Percentiles rank a stretch among this genome's conserved stretches.
Conservation (phyloP, 2,113 vertebrate species). For the Oreotrochilus melanogaster region DNA sequence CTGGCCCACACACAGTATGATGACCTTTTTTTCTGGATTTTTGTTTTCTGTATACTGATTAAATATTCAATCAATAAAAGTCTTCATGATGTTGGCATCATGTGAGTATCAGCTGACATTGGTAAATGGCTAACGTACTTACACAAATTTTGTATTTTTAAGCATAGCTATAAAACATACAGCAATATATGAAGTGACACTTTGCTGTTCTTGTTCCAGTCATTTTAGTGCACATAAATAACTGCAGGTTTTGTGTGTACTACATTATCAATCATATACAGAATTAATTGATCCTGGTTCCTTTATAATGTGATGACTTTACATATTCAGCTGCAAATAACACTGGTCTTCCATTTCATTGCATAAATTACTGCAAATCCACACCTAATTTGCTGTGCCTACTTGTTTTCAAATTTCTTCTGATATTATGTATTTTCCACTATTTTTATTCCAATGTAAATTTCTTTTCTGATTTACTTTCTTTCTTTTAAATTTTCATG, state of each 20-base stretch:
- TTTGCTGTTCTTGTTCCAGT: background rate
- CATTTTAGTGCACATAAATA: background rate
- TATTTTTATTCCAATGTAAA: background rate
- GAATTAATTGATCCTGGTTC: background rate
- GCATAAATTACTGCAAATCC: background rate
- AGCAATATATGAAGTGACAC: background rate
- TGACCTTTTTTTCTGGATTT: background rate
- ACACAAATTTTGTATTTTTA: background rate
- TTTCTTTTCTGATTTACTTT: background rate
- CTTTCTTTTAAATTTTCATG: background rate
- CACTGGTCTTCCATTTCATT: background rate
- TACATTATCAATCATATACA: background rate
- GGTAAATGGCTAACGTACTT: background rate
- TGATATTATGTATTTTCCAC: background rate
- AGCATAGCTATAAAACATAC: background rate
- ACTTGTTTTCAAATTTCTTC: background rate
- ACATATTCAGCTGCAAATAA: background rate
- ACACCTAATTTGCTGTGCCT: background rate
- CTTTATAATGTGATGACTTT: background rate
- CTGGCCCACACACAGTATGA: background rate
- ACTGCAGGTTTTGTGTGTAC: background rate
- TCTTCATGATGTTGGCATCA: background rate
- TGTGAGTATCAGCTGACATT: background rate
- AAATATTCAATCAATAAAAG: background rate
- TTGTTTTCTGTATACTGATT: background rate